Evolutionary conservation across 2,113 vertebrate species (phyloP), one percentile per base, ranked within the genome.

Genomic region (Cyprinodon brontotheroides): DNA sequence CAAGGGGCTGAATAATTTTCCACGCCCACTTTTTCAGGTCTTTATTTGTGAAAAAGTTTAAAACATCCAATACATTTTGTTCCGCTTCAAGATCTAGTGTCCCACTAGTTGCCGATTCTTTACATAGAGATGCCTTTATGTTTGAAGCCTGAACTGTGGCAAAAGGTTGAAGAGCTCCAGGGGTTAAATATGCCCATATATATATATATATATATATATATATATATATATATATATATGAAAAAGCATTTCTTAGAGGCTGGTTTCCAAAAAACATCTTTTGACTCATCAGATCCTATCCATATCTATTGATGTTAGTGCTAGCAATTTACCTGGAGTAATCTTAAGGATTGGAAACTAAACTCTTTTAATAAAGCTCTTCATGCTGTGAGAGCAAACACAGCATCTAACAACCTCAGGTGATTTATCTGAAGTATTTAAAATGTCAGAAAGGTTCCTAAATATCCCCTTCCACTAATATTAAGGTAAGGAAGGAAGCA

Each of bases 391-490:
- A 45, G 57, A 40, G 45, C 9, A 78, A 76, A 77, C 67, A 37
- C 71, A 73, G 36, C 66, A 68, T 50, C 48, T 22, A 65, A 61
- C 61, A 73, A 11, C 72, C 57, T 39, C 2, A 40, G 53, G 65
- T 64, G 68, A 79, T 74, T 87, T 37, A 12, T 41, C 53, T 48
- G 36, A 78, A 68, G 45, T 67, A 50, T 75, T 76, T 70, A 8
- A 50, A 78, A 66, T 78, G 68, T 87, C 62, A 81, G 60, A 36
- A 53, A 61, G 63, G 6, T 20, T 65, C 66, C 37, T 38, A 50
- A 6, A 11, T 80, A 41, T 61, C 57, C 36, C 70, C 63, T 50
- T 17, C n/a, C 47, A 81, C 17, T 57, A 61, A 65, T 53, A 66
- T 39, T 61, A 0, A 61, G 70, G 22, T 62, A n/a, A 57, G 61